A percentile compares a stretch with the other conserved stretches of the same genome.
These are phyloP conservation scores for Tortricodes alternella DNA, from an alignment of 2,888 invertebrate genomes.

Conservation along the genomic window DNA sequence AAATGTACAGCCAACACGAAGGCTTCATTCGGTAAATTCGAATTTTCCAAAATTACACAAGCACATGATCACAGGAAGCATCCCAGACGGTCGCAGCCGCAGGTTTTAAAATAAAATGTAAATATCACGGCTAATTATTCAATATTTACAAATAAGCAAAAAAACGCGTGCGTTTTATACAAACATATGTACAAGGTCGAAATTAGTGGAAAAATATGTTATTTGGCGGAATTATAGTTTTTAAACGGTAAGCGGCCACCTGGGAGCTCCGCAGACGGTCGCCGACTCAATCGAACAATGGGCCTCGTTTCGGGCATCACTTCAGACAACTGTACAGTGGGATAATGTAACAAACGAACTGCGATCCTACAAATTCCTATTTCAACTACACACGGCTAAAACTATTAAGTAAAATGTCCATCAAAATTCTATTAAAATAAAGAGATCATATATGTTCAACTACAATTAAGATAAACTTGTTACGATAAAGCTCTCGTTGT, in stretches of 20 bases:
- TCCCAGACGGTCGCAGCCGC: conserved; percentile 37
- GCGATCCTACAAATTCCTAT: conserved; percentile 57
- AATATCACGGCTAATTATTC: conserved; percentile 16
- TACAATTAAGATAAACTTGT: conserved; percentile 76
- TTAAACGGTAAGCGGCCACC: not conserved
- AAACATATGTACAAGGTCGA: conserved; percentile 68
- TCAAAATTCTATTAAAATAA: conserved; percentile 80
- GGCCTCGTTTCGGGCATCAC: conserved; percentile 56
- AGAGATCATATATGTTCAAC: conserved; percentile 78
- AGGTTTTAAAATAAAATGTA: not conserved
- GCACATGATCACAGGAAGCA: conserved; percentile 51
- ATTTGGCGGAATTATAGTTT: not conserved
- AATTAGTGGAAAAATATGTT: not conserved
- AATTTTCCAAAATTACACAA: conserved; percentile 55
- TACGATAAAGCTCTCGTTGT: conserved; percentile 73
- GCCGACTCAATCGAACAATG: conserved; percentile 33
- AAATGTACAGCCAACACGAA: conserved; percentile 69
- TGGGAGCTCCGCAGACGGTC: conserved; percentile 7
- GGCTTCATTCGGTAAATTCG: conserved; percentile 66
- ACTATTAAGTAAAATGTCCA: conserved; percentile 81
- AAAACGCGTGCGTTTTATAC: conserved; percentile 46
- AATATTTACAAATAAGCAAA: conserved; percentile 35
- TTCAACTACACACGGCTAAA: conserved; percentile 69
- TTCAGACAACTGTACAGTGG: conserved; percentile 47
- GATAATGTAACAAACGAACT: conserved; percentile 58